Evolutionary conservation across 2,113 vertebrate genomes (phyloP).

Genomic region (Pelmatolapia mariae): DNA sequence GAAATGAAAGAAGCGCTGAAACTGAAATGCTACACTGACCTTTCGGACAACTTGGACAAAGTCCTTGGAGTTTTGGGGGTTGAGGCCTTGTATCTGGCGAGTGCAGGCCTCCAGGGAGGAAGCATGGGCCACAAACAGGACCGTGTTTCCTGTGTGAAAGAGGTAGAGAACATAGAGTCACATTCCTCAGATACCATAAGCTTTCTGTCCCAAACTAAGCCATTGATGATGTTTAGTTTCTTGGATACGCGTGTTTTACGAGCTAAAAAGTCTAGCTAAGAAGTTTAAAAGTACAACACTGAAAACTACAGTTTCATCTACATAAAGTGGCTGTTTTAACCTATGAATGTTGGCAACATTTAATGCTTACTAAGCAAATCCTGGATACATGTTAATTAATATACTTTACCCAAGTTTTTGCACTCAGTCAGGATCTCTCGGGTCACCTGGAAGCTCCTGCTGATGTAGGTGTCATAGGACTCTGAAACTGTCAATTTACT

Average conservation of each 20-base stretch:
- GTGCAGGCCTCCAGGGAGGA: constrained; percentile 98
- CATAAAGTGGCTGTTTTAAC: background rate
- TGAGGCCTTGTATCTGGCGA: constrained; percentile 93
- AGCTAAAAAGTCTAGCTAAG: background rate
- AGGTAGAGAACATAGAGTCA: background rate
- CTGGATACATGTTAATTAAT: background rate
- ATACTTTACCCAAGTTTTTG: constrained; percentile 82
- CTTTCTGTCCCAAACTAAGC: background rate
- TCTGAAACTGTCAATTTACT: constrained; percentile 89
- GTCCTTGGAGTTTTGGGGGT: constrained; percentile 94
- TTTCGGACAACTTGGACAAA: constrained; percentile 98
- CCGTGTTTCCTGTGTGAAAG: constrained; percentile 83
- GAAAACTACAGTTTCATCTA: background rate
- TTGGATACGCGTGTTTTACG: fast-evolving
- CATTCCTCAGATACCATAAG: constrained; percentile 13
- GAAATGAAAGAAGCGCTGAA: background rate
- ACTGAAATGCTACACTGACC: constrained; percentile 66
- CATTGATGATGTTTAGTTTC: background rate
- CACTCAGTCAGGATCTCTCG: constrained; percentile 92
- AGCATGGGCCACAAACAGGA: constrained; percentile 94
- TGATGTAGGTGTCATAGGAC: constrained; percentile 94
- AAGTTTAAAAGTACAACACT: background rate
- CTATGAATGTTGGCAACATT: background rate
- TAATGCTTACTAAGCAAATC: background rate
- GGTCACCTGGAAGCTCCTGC: constrained; percentile 94